A percentile compares a stretch with the other conserved stretches of the same genome.
Conservation (phyloP, 1,140 invertebrate species). For the Cotesia vestalis region DNA sequence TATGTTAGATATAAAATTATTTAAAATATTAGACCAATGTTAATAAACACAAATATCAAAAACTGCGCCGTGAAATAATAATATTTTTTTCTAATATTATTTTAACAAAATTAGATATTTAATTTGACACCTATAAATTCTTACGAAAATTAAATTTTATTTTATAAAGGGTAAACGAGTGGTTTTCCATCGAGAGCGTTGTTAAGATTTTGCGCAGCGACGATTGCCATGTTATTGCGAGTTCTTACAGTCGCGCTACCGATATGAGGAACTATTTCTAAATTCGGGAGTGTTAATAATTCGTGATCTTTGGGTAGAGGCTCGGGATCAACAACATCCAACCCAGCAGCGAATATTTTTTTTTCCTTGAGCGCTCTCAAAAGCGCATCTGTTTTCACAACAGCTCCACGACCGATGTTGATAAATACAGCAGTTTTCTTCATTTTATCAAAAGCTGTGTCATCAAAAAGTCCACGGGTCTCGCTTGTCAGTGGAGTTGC, state of each 20-base stretch:
- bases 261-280: conserved; percentile 85
- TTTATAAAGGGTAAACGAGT: conserved; percentile 64
- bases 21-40: no score
- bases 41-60: no score
- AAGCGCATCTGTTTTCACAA: conserved; percentile 81
- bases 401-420: conserved; percentile 80
- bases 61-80: no score
- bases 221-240: conserved; percentile 78
- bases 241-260: conserved; percentile 85
- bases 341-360: conserved; percentile 82
- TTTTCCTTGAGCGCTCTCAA: conserved; percentile 76
- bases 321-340: conserved; percentile 92
- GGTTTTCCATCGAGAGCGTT: conserved; percentile 76
- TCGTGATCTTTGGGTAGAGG: conserved; percentile 82
- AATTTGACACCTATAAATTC: no score
- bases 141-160: no score
- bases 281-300: conserved; percentile 79
- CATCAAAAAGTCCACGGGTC: conserved; percentile 78
- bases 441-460: conserved; percentile 78
- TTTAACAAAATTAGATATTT: no score
- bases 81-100: no score
- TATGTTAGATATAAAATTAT: no score
- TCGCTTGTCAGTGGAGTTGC: conserved; percentile 75
- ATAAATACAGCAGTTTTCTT: conserved; percentile 80
- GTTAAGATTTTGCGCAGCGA: conserved; percentile 83